Evolutionary conservation across 2,888 invertebrate species (phyloP).

Genomic region (Lasioglossum lativentre): DNA sequence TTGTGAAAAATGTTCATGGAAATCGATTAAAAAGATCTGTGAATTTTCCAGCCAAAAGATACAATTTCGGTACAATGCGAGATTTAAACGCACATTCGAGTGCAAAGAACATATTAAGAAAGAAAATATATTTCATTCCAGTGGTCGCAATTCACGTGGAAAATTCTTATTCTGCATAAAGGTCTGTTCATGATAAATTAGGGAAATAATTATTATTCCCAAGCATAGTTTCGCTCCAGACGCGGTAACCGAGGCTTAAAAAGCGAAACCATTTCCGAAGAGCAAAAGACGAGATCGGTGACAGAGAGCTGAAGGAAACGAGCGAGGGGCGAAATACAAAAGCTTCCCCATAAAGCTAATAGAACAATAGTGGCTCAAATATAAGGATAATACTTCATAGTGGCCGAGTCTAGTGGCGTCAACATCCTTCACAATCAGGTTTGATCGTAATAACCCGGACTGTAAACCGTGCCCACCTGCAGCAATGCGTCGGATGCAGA

Average conservation of each 20-base stretch:
- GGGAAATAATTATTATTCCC: background rate
- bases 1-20: background rate
- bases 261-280: background rate
- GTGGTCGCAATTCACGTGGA: no score
- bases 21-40: background rate
- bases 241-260: background rate
- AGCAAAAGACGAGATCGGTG: no score
- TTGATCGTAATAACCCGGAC: conserved; percentile 71
- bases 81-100: no score
- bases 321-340: background rate
- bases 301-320: background rate
- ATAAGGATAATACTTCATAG: conserved; percentile 24
- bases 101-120: no score
- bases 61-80: no score
- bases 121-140: no score
- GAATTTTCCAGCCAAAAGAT: background rate
- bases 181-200: no score
- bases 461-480: conserved; percentile 68
- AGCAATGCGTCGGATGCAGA: conserved; percentile 70
- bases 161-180: no score
- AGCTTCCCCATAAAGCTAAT: conserved; percentile 8
- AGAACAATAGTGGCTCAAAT: conserved; percentile 14
- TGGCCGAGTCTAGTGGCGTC: conserved; percentile 29
- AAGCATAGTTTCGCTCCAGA: background rate
- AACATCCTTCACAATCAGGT: conserved; percentile 64